Evolutionary conservation across 2,888 invertebrate species (phyloP), one percentile per base, ranked within the genome.

Genomic region (Imbricaverruca yamaguchii): DNA sequence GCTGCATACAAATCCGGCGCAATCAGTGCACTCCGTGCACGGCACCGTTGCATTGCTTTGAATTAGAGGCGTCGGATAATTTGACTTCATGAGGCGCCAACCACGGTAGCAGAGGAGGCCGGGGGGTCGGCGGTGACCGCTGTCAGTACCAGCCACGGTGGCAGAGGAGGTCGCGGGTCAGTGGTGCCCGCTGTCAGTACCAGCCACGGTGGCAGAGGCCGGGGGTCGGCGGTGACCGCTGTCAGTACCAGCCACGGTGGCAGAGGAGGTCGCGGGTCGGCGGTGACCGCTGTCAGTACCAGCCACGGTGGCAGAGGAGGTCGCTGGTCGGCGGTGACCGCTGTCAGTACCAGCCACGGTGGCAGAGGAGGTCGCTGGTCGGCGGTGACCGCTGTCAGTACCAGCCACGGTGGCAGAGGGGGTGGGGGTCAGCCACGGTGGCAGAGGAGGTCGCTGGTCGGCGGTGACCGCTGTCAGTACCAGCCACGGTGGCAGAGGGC

Each of bases 1-100:
- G 12, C 69, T 69, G 69, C 69, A 69, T 69, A 69, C 69, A 39
- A 69, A 69, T 69, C 69, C 12, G 15, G 39, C 39, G 13, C 69
- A 69, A 69, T 69, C 69, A 12, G 15, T 13, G 8, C 69, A 4
- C 39, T 25, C 39, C 4, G 12, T 39, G 12, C 39, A 10, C 23
- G 13, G 15, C 15, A 8, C 39, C 23, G 39, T 69, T 69, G 25
- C 39, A 69, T 13, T 23, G 69, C 39, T 69, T 69, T 69, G 39
- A 69, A 69, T 69, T 69, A 69, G 69, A 13, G 39, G 15, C 39
- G 69, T 6, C 15, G 69, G 25, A 13, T 67, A 69, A 69, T 69
- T 39, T 13, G 25, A 13, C 39, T 13, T 39, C 39, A 39, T 39
- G 39, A 13, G 8, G 39, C 39, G 4, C 39, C 25, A 12, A 18